These are phyloP conservation scores for Acropora tenuis DNA, from an alignment of 64 coral and sea anemone species.

Conservation along the genomic window DNA sequence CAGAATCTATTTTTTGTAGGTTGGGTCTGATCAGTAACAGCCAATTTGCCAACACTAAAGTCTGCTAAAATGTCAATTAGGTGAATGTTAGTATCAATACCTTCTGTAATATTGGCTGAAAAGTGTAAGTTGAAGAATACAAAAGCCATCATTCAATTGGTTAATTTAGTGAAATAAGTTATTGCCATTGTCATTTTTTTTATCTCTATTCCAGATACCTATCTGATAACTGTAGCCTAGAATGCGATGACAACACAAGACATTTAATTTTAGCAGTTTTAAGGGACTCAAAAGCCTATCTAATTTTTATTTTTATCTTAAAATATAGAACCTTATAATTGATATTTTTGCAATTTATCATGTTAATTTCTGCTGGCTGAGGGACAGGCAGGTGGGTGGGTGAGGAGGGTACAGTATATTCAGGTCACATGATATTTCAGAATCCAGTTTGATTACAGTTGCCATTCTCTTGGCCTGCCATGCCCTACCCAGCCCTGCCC, in stretches of 20 bases:
- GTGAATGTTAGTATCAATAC: background rate
- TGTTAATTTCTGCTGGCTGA: too few species aligned
- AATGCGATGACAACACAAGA: background rate
- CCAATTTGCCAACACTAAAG: background rate
- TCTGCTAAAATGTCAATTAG: background rate
- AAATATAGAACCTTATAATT: background rate
- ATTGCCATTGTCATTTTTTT: background rate
- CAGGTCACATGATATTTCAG: too few species aligned
- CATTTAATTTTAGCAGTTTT: background rate
- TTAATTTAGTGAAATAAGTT: background rate
- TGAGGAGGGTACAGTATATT: too few species aligned
- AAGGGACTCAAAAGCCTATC: background rate
- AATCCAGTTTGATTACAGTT: too few species aligned
- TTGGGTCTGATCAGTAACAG: background rate
- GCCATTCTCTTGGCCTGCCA: too few species aligned
- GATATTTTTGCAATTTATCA: too few species aligned
- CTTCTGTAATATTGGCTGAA: background rate
- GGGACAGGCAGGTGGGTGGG: too few species aligned
- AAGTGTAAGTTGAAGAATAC: background rate
- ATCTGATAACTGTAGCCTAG: background rate
- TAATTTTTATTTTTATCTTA: background rate
- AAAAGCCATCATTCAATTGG: background rate
- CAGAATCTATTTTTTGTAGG: background rate
- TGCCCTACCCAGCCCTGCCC: too few species aligned
- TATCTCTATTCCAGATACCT: slow-evolving; percentile 16